phyloP scores from a whole-genome alignment of 2,113 vertebrate genomes.

The Dasyornis broadbenti region DNA sequence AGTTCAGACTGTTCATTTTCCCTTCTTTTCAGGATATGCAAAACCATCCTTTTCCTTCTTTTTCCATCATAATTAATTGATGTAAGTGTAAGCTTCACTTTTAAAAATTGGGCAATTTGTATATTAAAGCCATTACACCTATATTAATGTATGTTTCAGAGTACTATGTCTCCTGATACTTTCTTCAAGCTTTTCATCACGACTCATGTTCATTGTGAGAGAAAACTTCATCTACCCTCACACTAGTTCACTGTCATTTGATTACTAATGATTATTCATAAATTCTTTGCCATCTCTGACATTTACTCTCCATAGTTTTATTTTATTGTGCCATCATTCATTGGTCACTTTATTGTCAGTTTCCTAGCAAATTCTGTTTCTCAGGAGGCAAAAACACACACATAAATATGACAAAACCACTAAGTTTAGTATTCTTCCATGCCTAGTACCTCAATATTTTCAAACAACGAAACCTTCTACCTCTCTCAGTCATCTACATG shows the following conservation, averaged over 20 bases:
- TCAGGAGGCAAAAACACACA: background rate
- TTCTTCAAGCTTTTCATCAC: background rate
- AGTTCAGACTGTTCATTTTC: background rate
- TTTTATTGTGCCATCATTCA: background rate
- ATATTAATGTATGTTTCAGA: background rate
- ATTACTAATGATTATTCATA: background rate
- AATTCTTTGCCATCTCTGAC: background rate
- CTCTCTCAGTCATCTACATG: background rate
- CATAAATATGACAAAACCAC: background rate
- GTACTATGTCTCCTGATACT: background rate
- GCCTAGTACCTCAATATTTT: background rate
- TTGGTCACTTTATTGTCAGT: background rate
- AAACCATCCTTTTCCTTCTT: background rate
- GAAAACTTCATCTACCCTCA: background rate
- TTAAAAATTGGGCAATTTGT: background rate
- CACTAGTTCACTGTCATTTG: background rate
- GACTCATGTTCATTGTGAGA: background rate
- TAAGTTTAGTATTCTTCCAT: background rate
- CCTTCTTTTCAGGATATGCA: background rate
- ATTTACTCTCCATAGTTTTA: background rate
- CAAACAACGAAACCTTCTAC: background rate
- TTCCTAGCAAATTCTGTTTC: background rate
- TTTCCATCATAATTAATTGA: background rate
- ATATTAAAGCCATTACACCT: background rate
- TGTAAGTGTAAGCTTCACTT: background rate